A percentile compares a stretch with the other conserved stretches of the same genome.
Evolutionary conservation across 2,797 vertebrate genomes (phyloP).

Genomic region (Amphiprion clarkii): DNA sequence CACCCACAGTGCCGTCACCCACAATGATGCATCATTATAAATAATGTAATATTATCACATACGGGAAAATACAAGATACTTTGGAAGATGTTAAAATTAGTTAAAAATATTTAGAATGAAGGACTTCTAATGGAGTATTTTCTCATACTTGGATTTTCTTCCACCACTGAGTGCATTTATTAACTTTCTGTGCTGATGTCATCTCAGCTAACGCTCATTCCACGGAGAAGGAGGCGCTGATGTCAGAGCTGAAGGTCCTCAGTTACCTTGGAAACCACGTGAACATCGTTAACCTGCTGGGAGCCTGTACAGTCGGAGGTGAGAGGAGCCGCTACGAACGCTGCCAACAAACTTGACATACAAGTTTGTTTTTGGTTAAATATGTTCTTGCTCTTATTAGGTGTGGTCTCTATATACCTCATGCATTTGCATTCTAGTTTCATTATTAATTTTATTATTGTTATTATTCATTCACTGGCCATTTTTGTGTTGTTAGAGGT

Average conservation of each 20-base stretch:
- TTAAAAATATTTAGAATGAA: not conserved
- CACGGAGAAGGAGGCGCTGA: conserved; percentile 96
- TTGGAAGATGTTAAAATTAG: not conserved
- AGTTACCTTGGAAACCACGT: conserved; percentile 98
- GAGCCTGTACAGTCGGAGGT: conserved; percentile 97
- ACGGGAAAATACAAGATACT: too few species aligned
- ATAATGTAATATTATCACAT: too few species aligned
- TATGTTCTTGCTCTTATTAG: not conserved
- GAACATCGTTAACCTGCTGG: conserved; percentile 97
- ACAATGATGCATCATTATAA: too few species aligned
- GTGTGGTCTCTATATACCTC: not conserved
- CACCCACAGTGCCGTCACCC: too few species aligned
- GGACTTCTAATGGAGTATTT: too few species aligned
- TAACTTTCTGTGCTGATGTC: conserved; percentile 32
- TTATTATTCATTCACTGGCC: conserved; percentile 17
- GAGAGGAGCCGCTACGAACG: conserved; percentile 40
- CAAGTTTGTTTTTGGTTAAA: not conserved
- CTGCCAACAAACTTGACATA: not conserved
- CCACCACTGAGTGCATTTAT: not conserved
- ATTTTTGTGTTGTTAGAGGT: conserved; percentile 11
- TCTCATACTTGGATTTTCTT: not conserved
- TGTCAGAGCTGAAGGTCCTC: conserved; percentile 98
- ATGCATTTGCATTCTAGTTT: not conserved
- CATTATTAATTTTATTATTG: not conserved
- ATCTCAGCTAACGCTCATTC: conserved; percentile 93